Percentiles rank a stretch among this genome's conserved stretches.
phyloP scores from a whole-genome alignment of 2,113 vertebrate genomes.

The Ailurus styani region DNA sequence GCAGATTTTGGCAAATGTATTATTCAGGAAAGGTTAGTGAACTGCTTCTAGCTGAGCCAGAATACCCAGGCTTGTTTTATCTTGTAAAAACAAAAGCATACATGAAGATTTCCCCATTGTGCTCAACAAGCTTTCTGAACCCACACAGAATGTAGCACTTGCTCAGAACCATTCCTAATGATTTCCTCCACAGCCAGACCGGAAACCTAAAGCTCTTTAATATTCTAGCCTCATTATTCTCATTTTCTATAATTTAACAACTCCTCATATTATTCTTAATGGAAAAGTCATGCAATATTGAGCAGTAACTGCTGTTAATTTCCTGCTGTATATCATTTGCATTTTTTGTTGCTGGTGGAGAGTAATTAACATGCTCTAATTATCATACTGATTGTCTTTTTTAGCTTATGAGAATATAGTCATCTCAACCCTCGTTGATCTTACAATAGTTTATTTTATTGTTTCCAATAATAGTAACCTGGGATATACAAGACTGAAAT shows the following conservation, averaged over 20 bases:
- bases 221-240: conserved; percentile 83
- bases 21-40: conserved; percentile 55
- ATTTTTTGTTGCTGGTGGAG: conserved; percentile 82
- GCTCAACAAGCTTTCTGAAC: background rate
- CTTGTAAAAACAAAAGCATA: conserved; percentile 67
- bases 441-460: conserved; percentile 79
- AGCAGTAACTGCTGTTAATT: conserved; percentile 89
- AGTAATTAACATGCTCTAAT: conserved; percentile 88
- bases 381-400: conserved; percentile 83
- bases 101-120: conserved; percentile 24
- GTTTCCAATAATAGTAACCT: conserved; percentile 71
- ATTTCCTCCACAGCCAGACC: conserved; percentile 57
- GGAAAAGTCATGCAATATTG: conserved; percentile 90
- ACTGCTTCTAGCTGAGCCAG: conserved; percentile 43
- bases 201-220: conserved; percentile 78
- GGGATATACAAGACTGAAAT: conserved; percentile 62
- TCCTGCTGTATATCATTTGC: conserved; percentile 87
- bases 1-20: conserved; percentile 45
- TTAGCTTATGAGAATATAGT: conserved; percentile 80
- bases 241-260: conserved; percentile 88
- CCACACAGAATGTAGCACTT: background rate
- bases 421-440: conserved; percentile 77
- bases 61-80: conserved; percentile 47
- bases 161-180: conserved; percentile 64
- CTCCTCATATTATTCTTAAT: conserved; percentile 87